Evolutionary conservation across 2,888 invertebrate genomes (phyloP).

Genomic region (Patella caerulea): DNA sequence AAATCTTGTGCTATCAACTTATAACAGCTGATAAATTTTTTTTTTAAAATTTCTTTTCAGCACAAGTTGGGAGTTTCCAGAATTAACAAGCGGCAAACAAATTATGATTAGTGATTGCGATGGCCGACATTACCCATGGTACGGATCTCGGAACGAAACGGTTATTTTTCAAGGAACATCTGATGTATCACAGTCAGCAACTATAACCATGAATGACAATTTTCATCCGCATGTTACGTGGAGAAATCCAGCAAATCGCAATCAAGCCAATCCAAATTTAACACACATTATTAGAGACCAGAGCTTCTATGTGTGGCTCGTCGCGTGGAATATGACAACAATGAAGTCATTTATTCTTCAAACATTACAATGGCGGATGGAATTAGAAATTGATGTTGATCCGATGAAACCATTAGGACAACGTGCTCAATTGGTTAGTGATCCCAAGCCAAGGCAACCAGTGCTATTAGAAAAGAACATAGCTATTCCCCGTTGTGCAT

Average conservation of each 20-base stretch:
- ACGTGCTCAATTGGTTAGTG: constrained; percentile 60
- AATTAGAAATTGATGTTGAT: constrained; percentile 67
- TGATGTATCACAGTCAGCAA: constrained; percentile 59
- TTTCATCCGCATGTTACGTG: constrained; percentile 72
- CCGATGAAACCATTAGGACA: constrained; percentile 64
- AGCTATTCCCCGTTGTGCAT: constrained; percentile 64
- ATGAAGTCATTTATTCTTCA: constrained; percentile 67
- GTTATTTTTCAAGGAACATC: constrained; percentile 66
- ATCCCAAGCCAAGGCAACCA: constrained; percentile 61
- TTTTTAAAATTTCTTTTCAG: constrained; percentile 46
- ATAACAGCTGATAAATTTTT: neutral
- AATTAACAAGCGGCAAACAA: constrained; percentile 67
- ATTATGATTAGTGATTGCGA: constrained; percentile 71
- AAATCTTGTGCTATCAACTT: neutral
- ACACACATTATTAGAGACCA: constrained; percentile 69
- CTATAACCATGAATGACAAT: constrained; percentile 71
- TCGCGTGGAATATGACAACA: constrained; percentile 66
- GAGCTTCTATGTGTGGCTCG: constrained; percentile 71
- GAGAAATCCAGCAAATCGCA: constrained; percentile 68
- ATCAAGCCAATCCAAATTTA: constrained; percentile 64
- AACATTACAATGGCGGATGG: constrained; percentile 44
- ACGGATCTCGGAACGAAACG: constrained; percentile 68
- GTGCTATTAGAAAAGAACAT: constrained; percentile 57
- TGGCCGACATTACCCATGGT: constrained; percentile 72
- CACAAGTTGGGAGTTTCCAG: constrained; percentile 72